Percentiles rank a stretch among this genome's conserved stretches.
phyloP scores from a whole-genome alignment of 2,888 invertebrate genomes.

The Dasysyrphus tricinctus region DNA sequence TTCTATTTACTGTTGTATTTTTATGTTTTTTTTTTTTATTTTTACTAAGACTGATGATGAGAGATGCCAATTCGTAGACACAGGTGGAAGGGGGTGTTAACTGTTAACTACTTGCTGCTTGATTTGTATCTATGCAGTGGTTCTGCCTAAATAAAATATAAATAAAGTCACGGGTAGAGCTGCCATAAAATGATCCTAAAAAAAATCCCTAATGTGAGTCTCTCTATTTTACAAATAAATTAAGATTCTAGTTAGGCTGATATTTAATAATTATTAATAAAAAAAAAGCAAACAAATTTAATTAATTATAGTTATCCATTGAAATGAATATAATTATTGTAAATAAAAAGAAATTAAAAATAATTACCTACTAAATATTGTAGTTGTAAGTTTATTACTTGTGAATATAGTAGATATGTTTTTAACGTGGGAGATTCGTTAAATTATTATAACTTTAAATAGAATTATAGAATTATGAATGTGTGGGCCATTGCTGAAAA shows the following conservation, averaged over 20 bases:
- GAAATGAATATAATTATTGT: slow-evolving; percentile 23
- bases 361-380: slow-evolving; percentile 3
- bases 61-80: slow-evolving; percentile 50
- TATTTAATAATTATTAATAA: slow-evolving; percentile 26
- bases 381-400: slow-evolving; percentile 44
- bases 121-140: slow-evolving; percentile 11
- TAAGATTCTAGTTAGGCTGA: slow-evolving; percentile 70
- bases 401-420: slow-evolving; percentile 49
- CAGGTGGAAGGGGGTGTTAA: background rate
- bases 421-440: slow-evolving; percentile 31
- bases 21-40: slow-evolving; percentile 38
- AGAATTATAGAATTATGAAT: slow-evolving; percentile 42
- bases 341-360: slow-evolving; percentile 28
- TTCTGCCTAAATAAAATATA: background rate
- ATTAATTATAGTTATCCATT: slow-evolving; percentile 46
- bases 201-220: slow-evolving; percentile 41
- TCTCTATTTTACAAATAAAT: slow-evolving; percentile 42
- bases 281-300: slow-evolving; percentile 30
- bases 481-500: slow-evolving; percentile 41
- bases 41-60: slow-evolving; percentile 65
- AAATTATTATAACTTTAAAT: slow-evolving; percentile 24
- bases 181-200: slow-evolving; percentile 34
- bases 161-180: slow-evolving; percentile 23
- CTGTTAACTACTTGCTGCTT: slow-evolving; percentile 14
- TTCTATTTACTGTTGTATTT: slow-evolving; percentile 52